These are phyloP conservation scores for Sinopyrophorus schimmeli DNA, from an alignment of 2,888 invertebrate species.

Conservation along the genomic window DNA sequence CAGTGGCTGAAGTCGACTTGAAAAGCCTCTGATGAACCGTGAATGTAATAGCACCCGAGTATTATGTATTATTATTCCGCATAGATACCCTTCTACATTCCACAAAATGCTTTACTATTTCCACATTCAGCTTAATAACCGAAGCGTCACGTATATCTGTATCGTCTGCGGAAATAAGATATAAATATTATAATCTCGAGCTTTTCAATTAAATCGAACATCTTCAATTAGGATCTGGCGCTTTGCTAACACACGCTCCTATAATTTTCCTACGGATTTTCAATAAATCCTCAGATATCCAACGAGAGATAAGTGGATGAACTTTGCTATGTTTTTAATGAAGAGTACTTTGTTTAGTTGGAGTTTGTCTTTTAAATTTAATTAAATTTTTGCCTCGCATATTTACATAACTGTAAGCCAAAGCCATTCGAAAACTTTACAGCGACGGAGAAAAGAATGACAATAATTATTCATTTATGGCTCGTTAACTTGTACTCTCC, in stretches of 20 bases:
- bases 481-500: constrained; percentile 10
- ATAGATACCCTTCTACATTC: constrained; percentile 16
- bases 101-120: constrained; percentile 12
- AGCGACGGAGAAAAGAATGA: constrained; percentile 6
- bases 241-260: constrained; percentile 44
- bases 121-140: constrained; percentile 3
- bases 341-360: no score
- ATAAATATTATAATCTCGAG: no score
- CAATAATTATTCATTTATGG: constrained; percentile 15
- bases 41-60: constrained; percentile 30
- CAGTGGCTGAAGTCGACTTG: constrained; percentile 31
- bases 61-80: constrained; percentile 19
- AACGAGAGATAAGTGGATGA: no score
- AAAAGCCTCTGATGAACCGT: constrained; percentile 33
- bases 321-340: no score
- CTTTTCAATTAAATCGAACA: no score
- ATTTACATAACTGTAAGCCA: no score
- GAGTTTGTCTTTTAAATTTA: no score
- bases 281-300: no score
- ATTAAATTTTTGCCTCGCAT: no score
- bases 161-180: no score
- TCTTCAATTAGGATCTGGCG: no score
- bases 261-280: constrained; percentile 43
- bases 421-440: not conserved
- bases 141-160: constrained; percentile 7